A percentile compares a stretch with the other conserved stretches of the same genome.
Conservation (phyloP, 2,888 invertebrate species). For the Lithophane semibrunnea region DNA sequence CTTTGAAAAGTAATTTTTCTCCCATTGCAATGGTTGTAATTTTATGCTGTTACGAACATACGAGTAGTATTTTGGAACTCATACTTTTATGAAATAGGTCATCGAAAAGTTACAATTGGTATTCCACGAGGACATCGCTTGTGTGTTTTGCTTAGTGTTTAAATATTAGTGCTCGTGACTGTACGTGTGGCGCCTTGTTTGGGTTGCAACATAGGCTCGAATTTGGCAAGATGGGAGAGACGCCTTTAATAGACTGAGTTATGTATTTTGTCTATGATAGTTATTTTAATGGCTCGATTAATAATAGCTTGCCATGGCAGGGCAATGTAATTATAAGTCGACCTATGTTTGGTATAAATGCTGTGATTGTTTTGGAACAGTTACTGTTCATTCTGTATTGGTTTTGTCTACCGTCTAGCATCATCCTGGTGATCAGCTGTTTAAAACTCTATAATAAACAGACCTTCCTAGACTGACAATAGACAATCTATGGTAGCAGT, state of each 20-base stretch:
- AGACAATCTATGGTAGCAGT: not conserved
- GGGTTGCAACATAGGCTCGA: not conserved
- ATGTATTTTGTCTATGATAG: not conserved
- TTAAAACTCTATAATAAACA: not conserved
- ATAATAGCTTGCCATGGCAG: not conserved
- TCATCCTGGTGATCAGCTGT: not conserved
- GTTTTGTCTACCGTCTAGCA: not conserved
- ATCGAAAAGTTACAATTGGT: not conserved
- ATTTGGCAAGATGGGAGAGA: conserved; percentile 18
- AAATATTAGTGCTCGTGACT: not conserved
- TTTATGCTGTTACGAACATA: not conserved
- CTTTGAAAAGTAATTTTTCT: not conserved
- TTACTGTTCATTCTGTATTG: not conserved
- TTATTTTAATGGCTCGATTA: conserved; percentile 25
- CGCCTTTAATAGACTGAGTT: conserved; percentile 13
- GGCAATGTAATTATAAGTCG: not conserved
- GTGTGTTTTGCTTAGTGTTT: not conserved
- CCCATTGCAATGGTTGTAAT: not conserved
- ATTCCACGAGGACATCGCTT: not conserved
- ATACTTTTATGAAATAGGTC: not conserved
- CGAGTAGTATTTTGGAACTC: no score
- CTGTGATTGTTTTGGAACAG: not conserved
- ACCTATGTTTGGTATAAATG: not conserved
- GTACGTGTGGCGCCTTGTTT: conserved; percentile 44
- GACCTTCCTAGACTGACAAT: not conserved